Evolutionary conservation across 2,113 vertebrate species (phyloP), one percentile per base, ranked within the genome.

Genomic region (Neotoma lepida): DNA sequence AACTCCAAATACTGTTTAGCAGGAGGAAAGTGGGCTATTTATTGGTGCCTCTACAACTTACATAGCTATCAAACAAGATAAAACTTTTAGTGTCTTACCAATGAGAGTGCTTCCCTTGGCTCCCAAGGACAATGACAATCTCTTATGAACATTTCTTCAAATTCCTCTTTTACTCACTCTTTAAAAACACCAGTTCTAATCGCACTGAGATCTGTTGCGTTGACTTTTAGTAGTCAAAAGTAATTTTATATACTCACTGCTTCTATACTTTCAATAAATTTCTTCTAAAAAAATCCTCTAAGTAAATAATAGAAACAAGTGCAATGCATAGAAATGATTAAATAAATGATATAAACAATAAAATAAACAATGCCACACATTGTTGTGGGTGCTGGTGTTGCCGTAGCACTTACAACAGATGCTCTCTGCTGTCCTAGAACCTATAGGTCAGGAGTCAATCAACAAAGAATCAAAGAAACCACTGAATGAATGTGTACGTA

Each of bases 191-290:
- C 44, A 22, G 28, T 66, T 84, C 64, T 85, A 63, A 90, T 56
- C 28, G 77, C 22, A 64, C 1, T 44, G 51, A 68, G 68, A 68
- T 49, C 41, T 64, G 84, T 41, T 92, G 58, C 26, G 56, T 66
- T 96, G 71, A 41, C 61, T 64, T 93, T 93, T 82, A 63, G 18
- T 12, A 17, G 30, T 58, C 26, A 18, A 81, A 15, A 44, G 56
- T 89, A 74, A 92, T 92, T 73, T 70, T 54, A 90, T 49, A 13
- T 14, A n/a, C 73, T 94, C 9, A 74, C 68, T 80, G 74, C 56
- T 76, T 80, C 10, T 22, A 56, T 39, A 70, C 6, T 84, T 86
- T 63, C 30, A 82, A 44, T 92, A 73, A 28, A 77, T 35, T 76
- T 82, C 17, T 74, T 76, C 95, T 66, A 12, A 90, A 12, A 90